A percentile compares a stretch with the other conserved stretches of the same genome.
phyloP scores from a whole-genome alignment of 2,113 vertebrate species.

The Python bivittatus region DNA sequence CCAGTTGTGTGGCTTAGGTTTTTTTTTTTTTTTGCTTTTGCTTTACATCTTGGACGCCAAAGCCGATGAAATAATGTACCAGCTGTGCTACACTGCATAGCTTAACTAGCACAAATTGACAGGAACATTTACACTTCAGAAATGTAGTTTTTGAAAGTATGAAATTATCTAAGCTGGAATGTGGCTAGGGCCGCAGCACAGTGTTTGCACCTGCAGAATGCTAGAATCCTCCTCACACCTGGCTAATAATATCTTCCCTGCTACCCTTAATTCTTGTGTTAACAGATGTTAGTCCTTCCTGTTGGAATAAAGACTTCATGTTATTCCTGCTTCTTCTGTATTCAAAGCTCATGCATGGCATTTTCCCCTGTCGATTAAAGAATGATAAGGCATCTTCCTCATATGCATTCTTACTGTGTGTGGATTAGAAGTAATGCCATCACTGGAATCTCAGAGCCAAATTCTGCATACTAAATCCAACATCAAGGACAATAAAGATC shows the following conservation, averaged over 20 bases:
- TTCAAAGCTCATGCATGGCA: conserved; percentile 2
- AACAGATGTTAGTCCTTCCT: neutral
- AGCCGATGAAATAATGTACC: neutral
- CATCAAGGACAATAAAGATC: neutral
- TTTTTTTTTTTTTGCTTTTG: neutral
- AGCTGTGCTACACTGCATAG: neutral
- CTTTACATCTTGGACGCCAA: neutral
- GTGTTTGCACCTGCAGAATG: neutral
- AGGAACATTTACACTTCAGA: neutral
- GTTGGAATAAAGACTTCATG: conserved; percentile 2
- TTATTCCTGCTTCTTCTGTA: neutral
- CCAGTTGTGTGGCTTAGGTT: neutral
- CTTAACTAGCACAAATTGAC: conserved; percentile 17
- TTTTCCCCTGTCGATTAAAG: neutral
- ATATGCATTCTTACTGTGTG: neutral
- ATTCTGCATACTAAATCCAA: neutral
- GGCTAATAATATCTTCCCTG: neutral
- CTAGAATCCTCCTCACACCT: neutral
- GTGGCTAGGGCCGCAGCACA: neutral
- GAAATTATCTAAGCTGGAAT: conserved; percentile 12
- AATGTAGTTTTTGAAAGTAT: conserved; percentile 10
- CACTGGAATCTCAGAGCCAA: neutral
- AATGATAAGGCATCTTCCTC: neutral
- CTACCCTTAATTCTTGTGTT: neutral
- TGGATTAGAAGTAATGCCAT: neutral